Conservation (phyloP, 2,888 invertebrate genomes). For the Sympetrum striolatum region DNA sequence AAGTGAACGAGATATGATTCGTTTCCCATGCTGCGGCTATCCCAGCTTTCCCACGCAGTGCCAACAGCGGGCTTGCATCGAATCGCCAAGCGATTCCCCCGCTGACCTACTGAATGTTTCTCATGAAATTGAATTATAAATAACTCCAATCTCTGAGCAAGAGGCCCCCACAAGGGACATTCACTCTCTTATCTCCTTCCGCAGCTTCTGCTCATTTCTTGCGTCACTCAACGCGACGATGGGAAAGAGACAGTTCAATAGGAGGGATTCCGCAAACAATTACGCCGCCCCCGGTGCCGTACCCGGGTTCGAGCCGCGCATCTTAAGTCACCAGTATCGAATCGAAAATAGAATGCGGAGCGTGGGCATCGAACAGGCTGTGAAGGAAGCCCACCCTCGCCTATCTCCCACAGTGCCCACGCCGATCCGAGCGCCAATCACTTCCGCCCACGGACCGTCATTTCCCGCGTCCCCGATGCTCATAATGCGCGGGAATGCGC, state of each 20-base stretch:
- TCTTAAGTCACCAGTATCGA: conserved; percentile 11
- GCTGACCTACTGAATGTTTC: neutral
- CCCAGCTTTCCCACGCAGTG: neutral
- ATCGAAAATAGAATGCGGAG: neutral
- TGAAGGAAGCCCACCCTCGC: conserved; percentile 25
- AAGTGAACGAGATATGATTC: neutral
- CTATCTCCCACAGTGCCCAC: neutral
- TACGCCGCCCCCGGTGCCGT: neutral
- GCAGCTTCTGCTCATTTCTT: neutral
- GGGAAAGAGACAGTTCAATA: neutral
- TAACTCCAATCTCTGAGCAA: neutral
- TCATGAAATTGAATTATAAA: neutral
- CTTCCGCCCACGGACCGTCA: conserved; percentile 11
- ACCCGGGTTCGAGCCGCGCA: neutral
- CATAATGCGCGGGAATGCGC: neutral
- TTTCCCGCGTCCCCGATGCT: neutral
- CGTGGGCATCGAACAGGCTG: neutral
- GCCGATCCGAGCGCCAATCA: neutral
- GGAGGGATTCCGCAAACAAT: conserved; percentile 7
- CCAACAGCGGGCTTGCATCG: neutral
- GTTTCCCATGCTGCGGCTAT: neutral
- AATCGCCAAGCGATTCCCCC: neutral
- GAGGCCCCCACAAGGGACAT: neutral
- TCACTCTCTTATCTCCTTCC: neutral
- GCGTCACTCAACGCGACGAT: neutral